Percentiles rank a stretch among this genome's conserved stretches.
These are phyloP conservation scores for Pilophorus perplexus DNA, from an alignment of 2,888 invertebrate species.

Conservation along the genomic window DNA sequence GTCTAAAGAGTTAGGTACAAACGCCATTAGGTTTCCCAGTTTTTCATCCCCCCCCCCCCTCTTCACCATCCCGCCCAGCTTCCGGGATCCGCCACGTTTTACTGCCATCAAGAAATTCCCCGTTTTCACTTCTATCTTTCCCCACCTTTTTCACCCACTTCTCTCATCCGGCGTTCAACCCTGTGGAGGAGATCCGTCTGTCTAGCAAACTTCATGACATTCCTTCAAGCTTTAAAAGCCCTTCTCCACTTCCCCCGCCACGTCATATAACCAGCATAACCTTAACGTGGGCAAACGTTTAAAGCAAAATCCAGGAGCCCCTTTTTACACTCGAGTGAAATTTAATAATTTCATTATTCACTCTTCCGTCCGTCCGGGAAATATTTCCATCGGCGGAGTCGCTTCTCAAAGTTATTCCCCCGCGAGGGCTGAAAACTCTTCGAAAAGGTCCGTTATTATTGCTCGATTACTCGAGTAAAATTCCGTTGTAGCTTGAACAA, in stretches of 20 bases:
- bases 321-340: constrained; percentile 26
- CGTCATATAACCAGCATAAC: constrained; percentile 3
- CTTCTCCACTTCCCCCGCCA: constrained; percentile 3
- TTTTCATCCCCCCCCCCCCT: constrained; percentile 4
- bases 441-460: not conserved
- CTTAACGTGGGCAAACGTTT: constrained; percentile 17
- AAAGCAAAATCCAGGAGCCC: not conserved
- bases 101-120: no score
- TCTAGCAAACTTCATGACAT: constrained; percentile 28
- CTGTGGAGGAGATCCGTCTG: not conserved
- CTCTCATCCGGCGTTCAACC: not conserved
- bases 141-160: not conserved
- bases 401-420: constrained; percentile 7
- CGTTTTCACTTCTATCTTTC: constrained; percentile 7
- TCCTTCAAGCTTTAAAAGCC: constrained; percentile 26
- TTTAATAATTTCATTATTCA: constrained; percentile 31
- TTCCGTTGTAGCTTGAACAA: not conserved
- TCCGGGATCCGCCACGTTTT: constrained; percentile 1
- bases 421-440: not conserved
- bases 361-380: constrained; percentile 6
- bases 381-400: not conserved
- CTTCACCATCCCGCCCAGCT: not conserved
- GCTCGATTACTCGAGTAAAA: not conserved
- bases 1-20: constrained; percentile 21
- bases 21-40: constrained; percentile 22